Conservation (phyloP, 92 coral and sea anemone genomes). For the Isaurus tuberculatus region DNA sequence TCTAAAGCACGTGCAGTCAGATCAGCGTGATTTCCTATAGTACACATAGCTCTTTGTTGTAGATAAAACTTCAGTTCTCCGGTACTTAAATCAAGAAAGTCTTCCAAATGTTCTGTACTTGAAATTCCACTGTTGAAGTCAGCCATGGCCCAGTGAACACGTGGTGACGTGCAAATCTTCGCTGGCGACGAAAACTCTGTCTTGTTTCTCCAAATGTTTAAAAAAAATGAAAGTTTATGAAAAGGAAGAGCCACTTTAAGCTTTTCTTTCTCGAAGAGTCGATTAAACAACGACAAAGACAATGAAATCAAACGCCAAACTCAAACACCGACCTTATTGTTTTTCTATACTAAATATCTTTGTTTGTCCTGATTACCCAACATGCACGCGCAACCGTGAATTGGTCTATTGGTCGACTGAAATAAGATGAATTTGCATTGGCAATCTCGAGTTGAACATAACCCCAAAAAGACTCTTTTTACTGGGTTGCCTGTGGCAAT, state of each 20-base stretch:
- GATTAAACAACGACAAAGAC: neutral
- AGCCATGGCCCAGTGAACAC: neutral
- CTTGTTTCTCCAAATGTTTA: neutral
- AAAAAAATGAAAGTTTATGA: neutral
- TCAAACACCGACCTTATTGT: neutral
- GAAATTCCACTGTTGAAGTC: neutral
- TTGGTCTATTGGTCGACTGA: neutral
- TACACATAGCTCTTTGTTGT: constrained; percentile 8
- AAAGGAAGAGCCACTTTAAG: neutral
- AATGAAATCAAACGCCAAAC: constrained; percentile 2
- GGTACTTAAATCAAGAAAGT: constrained; percentile 18
- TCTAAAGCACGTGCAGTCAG: constrained; percentile 53
- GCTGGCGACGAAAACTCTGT: constrained; percentile 2
- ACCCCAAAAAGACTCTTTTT: too few relatives aligned
- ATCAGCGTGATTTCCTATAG: constrained; percentile 40
- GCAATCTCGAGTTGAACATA: too few relatives aligned
- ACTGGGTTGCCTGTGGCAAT: too few relatives aligned
- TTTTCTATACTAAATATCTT: neutral
- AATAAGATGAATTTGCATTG: too few relatives aligned
- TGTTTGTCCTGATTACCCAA: constrained; percentile 15
- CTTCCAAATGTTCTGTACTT: constrained; percentile 14
- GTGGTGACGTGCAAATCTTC: neutral
- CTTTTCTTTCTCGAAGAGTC: too few relatives aligned
- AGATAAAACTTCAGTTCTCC: constrained; percentile 31
- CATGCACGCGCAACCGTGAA: constrained; percentile 18